Base-by-base conservation (phyloP, 2,888 invertebrate genomes). In the Caenorhabditis sinica region DNA sequence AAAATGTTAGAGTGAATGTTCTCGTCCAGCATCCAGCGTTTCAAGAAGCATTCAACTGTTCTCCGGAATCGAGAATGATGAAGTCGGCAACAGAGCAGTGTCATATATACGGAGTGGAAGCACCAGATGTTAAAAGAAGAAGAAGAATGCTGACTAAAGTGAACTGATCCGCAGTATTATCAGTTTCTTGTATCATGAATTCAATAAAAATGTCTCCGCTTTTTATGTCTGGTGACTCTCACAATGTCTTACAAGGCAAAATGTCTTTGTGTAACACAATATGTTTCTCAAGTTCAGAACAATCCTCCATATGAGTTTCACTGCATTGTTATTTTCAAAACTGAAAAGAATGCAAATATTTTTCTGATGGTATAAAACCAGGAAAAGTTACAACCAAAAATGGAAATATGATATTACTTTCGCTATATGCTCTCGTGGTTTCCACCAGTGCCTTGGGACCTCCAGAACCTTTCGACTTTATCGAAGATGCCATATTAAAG, bases 71-170 rank as follows among this genome's bases (percentile, higher is more conserved):
- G 1, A 53, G 53, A 36, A 68, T 68, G 68, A 68, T 68, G 51
- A 68, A 33, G n/a, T 68, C 68, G 17, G 68, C 68, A 15, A 68
- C 68, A 33, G 11, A 68, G 23, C 30, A 68, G 13, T 68, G 68
- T 53, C 5, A 23, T 1, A 53, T 68, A 13, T 68, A 68, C 36
- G 68, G 68, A 23, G 3, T 0, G 11, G 6, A 53, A 28, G 68
- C 68, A 8, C 68, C 68, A 15, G 36, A 68, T 2, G n/a, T 23
- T 8, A 51, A 25, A 6, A 66, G 33, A 17, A 43, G 15, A 25
- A 43, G 25, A 25, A 25, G n/a, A n/a, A n/a, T n/a, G n/a, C n/a
- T n/a, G n/a, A n/a, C n/a, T n/a, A n/a, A n/a, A n/a, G n/a, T n/a
- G n/a, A n/a, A n/a, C n/a, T n/a, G n/a, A n/a, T n/a, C n/a, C n/a